A percentile compares a stretch with the other conserved stretches of the same genome.
Evolutionary conservation across 2,797 vertebrate genomes (phyloP).

Genomic region (Oceanodroma leucorhoa): DNA sequence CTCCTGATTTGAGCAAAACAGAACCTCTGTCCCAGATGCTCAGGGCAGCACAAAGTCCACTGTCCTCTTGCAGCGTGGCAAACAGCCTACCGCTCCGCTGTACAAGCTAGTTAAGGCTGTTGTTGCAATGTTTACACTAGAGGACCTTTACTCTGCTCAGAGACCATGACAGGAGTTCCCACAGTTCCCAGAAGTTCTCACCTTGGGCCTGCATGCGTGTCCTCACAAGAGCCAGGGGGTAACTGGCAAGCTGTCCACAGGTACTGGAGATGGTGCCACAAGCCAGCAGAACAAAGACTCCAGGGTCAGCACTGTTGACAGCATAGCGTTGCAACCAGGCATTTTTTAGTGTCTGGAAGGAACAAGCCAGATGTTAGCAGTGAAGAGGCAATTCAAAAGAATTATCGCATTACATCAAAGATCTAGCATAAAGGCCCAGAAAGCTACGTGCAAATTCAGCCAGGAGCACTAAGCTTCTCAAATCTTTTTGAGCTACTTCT

Average conservation of each 20-base stretch:
- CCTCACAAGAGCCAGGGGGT: conserved; percentile 93
- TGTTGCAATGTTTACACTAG: background rate
- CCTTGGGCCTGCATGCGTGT: conserved; percentile 98
- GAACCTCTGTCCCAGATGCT: background rate
- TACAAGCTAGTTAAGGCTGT: background rate
- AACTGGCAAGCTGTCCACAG: conserved; percentile 93
- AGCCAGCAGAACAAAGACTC: conserved; percentile 93
- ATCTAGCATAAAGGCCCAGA: background rate
- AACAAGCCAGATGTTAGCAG: background rate
- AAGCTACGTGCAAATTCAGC: background rate
- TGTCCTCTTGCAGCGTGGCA: background rate
- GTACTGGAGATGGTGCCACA: conserved; percentile 95
- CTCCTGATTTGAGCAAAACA: background rate
- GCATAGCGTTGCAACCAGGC: conserved; percentile 90
- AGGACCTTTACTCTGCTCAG: background rate
- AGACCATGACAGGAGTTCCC: background rate
- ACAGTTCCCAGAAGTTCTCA: conserved; percentile 54
- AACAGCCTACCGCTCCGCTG: background rate
- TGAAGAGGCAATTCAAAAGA: background rate
- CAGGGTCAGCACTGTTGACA: conserved; percentile 89
- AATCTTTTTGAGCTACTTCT: background rate
- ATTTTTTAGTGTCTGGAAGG: conserved; percentile 90
- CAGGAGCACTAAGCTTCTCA: background rate
- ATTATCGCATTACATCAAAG: background rate
- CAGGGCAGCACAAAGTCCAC: conserved; percentile 17